These are phyloP conservation scores for Rhodinocichla rosea DNA, from an alignment of 2,113 vertebrate genomes.

Conservation along the genomic window DNA sequence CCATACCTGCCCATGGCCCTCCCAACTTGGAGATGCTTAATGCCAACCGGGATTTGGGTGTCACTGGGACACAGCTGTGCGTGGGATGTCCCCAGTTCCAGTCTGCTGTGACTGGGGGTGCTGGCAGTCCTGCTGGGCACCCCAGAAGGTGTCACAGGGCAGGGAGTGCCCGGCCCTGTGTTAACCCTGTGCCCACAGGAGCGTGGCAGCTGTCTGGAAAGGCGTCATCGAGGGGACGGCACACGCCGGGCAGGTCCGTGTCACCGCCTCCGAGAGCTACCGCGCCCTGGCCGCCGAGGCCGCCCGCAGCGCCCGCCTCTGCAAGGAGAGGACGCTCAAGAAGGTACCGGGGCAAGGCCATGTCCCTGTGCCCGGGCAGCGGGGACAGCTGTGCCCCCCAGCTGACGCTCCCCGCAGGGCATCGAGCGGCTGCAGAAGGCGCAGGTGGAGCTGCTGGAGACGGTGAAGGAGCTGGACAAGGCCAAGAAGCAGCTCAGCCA, in stretches of 20 bases:
- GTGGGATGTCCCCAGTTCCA: not conserved
- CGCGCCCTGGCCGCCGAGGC: conserved; percentile 71
- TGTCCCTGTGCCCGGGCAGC: fast-evolving
- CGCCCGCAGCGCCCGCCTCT: conserved; percentile 69
- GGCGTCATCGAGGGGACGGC: conserved; percentile 79
- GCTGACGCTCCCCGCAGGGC: conserved; percentile 56
- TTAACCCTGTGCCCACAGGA: conserved; percentile 48
- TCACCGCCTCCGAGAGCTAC: conserved; percentile 77
- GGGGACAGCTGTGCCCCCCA: not conserved
- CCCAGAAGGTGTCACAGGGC: not conserved
- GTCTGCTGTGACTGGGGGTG: fast-evolving
- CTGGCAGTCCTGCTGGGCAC: not conserved
- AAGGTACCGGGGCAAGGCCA: conserved; percentile 59
- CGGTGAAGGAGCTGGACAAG: conserved; percentile 82
- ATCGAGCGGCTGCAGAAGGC: conserved; percentile 80
- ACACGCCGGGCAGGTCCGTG: conserved; percentile 70
- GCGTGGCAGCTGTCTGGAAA: conserved; percentile 80
- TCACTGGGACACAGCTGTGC: fast-evolving
- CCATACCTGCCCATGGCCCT: fast-evolving
- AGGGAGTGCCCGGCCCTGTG: fast-evolving
- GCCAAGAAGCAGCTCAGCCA: conserved; percentile 84
- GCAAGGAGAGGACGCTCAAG: conserved; percentile 83
- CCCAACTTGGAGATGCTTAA: not conserved
- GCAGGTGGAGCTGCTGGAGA: conserved; percentile 83
- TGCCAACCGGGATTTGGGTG: not conserved